phyloP scores from a whole-genome alignment of 2,113 vertebrate species.

The Nerophis ophidion region DNA sequence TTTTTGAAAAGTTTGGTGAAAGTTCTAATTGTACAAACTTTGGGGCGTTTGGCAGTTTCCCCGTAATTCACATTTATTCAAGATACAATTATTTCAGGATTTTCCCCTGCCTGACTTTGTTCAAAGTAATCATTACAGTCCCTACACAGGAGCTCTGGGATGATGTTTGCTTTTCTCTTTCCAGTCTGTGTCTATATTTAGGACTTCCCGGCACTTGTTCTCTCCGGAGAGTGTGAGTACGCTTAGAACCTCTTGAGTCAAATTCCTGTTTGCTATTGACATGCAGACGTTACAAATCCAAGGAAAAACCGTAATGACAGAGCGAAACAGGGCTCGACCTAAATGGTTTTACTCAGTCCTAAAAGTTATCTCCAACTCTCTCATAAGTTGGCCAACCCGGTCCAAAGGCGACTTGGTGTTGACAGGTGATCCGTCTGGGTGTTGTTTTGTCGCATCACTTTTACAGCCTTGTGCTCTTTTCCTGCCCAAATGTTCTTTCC shows the following conservation, averaged over 20 bases:
- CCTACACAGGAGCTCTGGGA: background rate
- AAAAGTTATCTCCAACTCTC: background rate
- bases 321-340: background rate
- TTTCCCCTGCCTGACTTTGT: background rate
- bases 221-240: background rate
- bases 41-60: too few species aligned
- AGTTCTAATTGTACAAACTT: too few species aligned
- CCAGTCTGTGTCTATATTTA: constrained; percentile 10
- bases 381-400: too few species aligned
- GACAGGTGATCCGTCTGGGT: background rate
- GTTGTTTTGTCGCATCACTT: constrained; percentile 12
- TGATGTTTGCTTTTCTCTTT: constrained; percentile 8
- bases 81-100: background rate
- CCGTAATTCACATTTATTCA: too few species aligned
- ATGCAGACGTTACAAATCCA: background rate
- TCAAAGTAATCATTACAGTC: background rate
- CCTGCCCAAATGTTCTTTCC: constrained; percentile 36
- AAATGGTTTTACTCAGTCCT: background rate
- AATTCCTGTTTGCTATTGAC: constrained; percentile 5
- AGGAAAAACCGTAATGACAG: background rate
- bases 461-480: constrained; percentile 33
- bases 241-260: background rate
- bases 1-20: too few species aligned
- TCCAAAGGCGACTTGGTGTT: background rate
- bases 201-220: constrained; percentile 9